These are phyloP conservation scores for Drosophila neonasuta DNA, from an alignment of 2,888 invertebrate species.

Conservation along the genomic window DNA sequence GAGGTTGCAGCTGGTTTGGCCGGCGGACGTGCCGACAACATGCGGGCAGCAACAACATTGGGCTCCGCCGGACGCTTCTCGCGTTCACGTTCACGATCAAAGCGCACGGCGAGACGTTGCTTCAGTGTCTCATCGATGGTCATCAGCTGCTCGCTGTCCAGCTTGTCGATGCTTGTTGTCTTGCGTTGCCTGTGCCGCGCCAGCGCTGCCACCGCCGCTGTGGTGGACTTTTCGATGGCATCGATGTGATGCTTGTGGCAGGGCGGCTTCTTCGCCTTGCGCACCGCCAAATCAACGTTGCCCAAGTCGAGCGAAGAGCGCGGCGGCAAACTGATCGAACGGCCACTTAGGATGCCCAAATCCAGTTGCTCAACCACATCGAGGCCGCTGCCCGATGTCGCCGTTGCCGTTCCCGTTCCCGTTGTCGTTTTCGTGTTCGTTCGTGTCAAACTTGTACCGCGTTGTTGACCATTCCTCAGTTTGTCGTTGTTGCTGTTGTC, in stretches of 20 bases:
- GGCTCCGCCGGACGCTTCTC: not conserved
- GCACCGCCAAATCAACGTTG: not conserved
- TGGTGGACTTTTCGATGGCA: constrained; percentile 34
- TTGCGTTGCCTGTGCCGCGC: constrained; percentile 1
- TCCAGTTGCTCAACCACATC: not conserved
- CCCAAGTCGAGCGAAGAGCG: constrained; percentile 15
- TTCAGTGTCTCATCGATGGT: constrained; percentile 52
- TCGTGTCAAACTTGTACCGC: not conserved
- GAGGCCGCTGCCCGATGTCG: not conserved
- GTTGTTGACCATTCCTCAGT: not conserved
- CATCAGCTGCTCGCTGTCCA: constrained; percentile 45
- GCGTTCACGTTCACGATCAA: not conserved
- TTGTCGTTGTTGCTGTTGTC: not conserved
- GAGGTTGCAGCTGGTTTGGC: not conserved
- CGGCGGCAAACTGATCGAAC: constrained; percentile 58
- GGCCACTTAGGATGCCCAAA: constrained; percentile 14
- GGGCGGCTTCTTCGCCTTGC: constrained; percentile 17
- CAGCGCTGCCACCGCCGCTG: constrained; percentile 17
- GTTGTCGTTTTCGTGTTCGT: not conserved
- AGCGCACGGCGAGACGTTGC: constrained; percentile 38
- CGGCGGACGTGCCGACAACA: not conserved
- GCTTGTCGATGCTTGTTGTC: not conserved
- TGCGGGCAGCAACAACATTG: constrained; percentile 1
- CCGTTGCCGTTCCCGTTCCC: not conserved
- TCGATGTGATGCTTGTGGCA: constrained; percentile 43